These are phyloP conservation scores for Pan paniscus DNA, from an alignment of 2,113 vertebrate species.

Conservation along the genomic window DNA sequence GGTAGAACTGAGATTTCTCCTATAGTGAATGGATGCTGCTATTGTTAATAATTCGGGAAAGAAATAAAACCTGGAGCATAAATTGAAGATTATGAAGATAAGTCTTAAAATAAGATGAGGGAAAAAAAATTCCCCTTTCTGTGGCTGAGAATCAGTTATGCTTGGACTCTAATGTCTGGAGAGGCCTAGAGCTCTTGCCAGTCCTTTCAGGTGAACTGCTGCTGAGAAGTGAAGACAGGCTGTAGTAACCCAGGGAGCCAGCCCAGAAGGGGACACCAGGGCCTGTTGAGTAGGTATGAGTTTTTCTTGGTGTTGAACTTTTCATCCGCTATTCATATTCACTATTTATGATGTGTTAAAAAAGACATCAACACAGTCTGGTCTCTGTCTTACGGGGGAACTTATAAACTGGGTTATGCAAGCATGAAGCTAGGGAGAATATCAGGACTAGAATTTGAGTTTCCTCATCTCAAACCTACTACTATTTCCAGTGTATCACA, in stretches of 20 bases:
- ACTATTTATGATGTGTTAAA: not conserved
- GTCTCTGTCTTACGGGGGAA: not conserved
- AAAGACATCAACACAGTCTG: not conserved
- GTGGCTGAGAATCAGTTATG: not conserved
- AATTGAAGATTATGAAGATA: not conserved
- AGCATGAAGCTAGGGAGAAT: not conserved
- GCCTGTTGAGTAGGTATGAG: not conserved
- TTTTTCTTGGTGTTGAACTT: not conserved
- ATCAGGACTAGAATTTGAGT: not conserved
- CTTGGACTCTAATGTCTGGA: not conserved
- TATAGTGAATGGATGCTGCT: not conserved
- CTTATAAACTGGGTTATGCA: not conserved
- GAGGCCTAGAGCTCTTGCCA: not conserved
- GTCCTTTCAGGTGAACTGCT: not conserved
- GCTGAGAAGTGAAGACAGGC: not conserved
- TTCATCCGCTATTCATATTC: not conserved
- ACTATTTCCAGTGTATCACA: not conserved
- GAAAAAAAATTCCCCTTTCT: not conserved
- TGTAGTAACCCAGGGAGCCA: not conserved
- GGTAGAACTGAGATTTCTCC: not conserved
- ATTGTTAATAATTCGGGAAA: not conserved
- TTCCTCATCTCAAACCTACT: not conserved
- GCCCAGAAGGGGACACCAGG: not conserved
- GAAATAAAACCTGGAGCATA: not conserved
- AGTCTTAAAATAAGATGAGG: not conserved